Base-by-base conservation (phyloP, 2,797 vertebrate species). In the Chrosomus eos region DNA sequence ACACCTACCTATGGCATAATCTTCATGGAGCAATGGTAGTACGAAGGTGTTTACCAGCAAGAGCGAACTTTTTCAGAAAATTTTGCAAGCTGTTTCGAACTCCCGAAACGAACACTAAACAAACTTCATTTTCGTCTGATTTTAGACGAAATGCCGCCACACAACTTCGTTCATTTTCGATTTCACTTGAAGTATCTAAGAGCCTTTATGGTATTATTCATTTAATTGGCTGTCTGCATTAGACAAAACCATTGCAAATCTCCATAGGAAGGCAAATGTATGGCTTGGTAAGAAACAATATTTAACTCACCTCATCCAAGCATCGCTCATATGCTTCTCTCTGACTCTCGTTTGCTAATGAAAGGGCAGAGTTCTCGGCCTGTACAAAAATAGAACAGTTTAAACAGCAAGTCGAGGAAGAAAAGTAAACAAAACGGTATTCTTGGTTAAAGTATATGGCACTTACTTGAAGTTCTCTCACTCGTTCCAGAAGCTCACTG, bases 261-360 rank as follows among this genome's bases (percentile, higher is more conserved):
- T 58, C 19, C 19, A 78, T 33, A 21, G n/a, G 19, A 31, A 76
- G 38, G 7, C 23, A 73, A 73, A 7, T 60, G 51, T 18, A 60
- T 28, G 31, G 66, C 5, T 55, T 70, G 62, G 77, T 36, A 51
- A 18, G 26, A 6, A 70, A 81, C 48, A 18, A 81, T n/a, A 68
- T 68, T 55, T 51, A 81, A 82, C 92, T 93, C 85, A 94, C 97
- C 96, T 98, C 97, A 0, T 98, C 97, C 92, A 98, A 92, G 80
- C 97, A 98, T 88, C 97, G 95, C 85, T 98, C 97, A 0, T 99
- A 99, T 0, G 97, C 97, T 80, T 99, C 98, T 84, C 97, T 91
- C 92, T 99, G 98, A 92, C 95, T 99, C 94, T 99, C 98, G 0
- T 99, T 99, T 66, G 97, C 97, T 93, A 97, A 94, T 87, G 97